These are phyloP conservation scores for Casuarius casuarius DNA, from an alignment of 2,113 vertebrate species.

Conservation along the genomic window DNA sequence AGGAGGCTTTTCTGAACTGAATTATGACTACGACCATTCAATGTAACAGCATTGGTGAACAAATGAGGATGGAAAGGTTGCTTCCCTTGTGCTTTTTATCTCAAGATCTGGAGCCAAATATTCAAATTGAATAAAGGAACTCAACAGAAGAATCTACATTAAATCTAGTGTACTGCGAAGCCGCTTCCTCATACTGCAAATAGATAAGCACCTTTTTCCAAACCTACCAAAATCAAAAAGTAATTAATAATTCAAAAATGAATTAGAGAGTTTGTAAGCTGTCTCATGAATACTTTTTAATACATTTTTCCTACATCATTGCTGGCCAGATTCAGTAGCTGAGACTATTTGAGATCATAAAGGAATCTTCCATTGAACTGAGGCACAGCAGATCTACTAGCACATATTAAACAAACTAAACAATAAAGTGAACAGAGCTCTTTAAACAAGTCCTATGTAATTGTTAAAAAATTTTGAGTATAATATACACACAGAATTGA, in stretches of 20 bases:
- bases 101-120: background rate
- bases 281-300: background rate
- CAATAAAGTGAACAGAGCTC: background rate
- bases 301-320: background rate
- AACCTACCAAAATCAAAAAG: background rate
- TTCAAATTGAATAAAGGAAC: background rate
- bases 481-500: background rate
- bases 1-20: background rate
- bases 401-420: background rate
- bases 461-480: accelerated
- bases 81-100: background rate
- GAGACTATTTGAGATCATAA: background rate
- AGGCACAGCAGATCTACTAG: background rate
- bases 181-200: background rate
- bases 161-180: background rate
- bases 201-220: background rate
- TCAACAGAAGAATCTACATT: background rate
- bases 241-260: background rate
- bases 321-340: background rate
- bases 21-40: no score
- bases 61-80: background rate
- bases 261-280: background rate
- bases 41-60: background rate
- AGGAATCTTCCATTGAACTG: background rate
- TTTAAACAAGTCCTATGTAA: background rate